Percentiles rank a stretch among this genome's conserved stretches.
These are phyloP conservation scores for Artibeus jamaicensis DNA, from an alignment of 2,797 vertebrate species.

Conservation along the genomic window DNA sequence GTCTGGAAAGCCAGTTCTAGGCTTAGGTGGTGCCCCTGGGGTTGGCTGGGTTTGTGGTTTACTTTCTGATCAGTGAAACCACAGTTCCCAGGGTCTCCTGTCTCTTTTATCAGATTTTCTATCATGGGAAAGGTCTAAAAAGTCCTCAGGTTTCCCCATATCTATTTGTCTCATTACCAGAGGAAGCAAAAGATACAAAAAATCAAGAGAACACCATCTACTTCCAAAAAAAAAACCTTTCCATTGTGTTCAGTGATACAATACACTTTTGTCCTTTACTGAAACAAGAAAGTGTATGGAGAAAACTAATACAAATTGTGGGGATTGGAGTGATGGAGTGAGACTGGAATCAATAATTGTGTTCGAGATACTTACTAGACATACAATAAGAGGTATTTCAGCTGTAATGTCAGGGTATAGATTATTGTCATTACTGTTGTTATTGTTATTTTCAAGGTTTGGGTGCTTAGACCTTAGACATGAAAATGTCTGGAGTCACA, in stretches of 20 bases:
- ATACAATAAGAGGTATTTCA: neutral
- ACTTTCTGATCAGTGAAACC: neutral
- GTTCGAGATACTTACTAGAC: neutral
- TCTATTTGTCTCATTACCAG: neutral
- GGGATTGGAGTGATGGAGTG: neutral
- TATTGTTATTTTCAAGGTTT: neutral
- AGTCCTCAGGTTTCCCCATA: neutral
- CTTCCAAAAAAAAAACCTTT: neutral
- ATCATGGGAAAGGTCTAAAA: neutral
- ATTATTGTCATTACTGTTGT: neutral
- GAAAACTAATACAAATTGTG: neutral
- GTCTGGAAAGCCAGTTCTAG: neutral
- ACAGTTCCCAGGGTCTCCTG: neutral
- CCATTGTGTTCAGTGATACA: neutral
- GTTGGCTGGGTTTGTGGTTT: neutral
- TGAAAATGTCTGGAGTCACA: neutral
- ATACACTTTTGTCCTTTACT: neutral
- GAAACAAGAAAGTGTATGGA: neutral
- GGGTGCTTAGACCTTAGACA: neutral
- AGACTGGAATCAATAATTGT: neutral
- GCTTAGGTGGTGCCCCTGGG: neutral
- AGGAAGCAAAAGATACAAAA: neutral
- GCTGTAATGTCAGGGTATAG: neutral
- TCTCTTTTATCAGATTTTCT: neutral
- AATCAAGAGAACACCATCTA: neutral